Conservation (phyloP, 2,888 invertebrate species). For the Melinaea menophilus region DNA sequence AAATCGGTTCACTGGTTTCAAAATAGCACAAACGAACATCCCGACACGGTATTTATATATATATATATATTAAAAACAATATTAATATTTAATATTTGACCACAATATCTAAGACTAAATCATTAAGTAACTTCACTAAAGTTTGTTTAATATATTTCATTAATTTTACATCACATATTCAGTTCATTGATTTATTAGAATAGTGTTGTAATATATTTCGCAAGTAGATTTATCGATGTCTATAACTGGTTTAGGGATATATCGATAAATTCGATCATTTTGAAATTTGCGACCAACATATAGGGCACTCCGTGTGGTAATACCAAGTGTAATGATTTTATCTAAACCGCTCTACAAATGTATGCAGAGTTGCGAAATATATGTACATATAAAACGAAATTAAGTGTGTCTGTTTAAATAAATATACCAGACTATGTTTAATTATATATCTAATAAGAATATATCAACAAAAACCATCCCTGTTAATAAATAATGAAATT, state of each 20-base stretch:
- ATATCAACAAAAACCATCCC: no score
- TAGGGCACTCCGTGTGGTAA: conserved; percentile 16
- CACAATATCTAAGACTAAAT: no score
- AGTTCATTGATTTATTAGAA: conserved; percentile 2
- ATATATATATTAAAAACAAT: no score
- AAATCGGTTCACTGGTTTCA: no score
- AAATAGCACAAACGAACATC: no score
- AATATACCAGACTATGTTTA: no score
- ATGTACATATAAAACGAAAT: no score
- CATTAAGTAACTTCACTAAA: neutral
- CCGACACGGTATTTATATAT: no score
- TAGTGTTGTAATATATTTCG: conserved; percentile 4
- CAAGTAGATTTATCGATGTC: conserved; percentile 6
- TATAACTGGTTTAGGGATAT: conserved; percentile 6
- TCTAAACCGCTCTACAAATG: conserved; percentile 1
- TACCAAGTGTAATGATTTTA: neutral
- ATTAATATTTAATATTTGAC: no score
- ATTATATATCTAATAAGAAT: no score
- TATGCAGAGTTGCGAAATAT: neutral
- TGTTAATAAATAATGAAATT: no score
- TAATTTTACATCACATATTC: neutral
- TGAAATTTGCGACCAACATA: conserved; percentile 27
- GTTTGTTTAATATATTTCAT: neutral
- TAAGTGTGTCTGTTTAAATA: no score
- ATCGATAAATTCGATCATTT: conserved; percentile 14